These are phyloP conservation scores for Perccottus glenii DNA, from an alignment of 2,113 vertebrate genomes.

Conservation along the genomic window DNA sequence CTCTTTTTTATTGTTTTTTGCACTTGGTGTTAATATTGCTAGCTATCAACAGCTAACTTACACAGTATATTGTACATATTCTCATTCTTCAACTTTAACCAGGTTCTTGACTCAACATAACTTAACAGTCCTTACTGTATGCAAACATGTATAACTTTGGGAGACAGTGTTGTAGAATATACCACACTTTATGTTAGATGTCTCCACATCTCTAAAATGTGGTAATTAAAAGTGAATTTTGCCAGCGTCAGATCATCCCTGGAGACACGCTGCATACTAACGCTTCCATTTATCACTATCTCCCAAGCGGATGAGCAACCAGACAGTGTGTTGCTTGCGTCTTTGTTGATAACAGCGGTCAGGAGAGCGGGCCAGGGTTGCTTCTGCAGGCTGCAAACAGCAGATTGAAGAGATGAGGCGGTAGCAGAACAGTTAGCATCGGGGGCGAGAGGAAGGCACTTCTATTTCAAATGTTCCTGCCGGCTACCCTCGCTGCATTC, in stretches of 20 bases:
- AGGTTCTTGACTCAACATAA: no score
- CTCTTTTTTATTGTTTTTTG: no score
- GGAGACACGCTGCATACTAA: conserved; percentile 49
- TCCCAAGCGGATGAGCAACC: conserved; percentile 47
- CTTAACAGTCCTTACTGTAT: no score
- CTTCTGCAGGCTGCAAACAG: conserved; percentile 46
- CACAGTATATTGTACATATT: no score
- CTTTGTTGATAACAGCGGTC: conserved; percentile 61
- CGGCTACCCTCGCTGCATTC: conserved; percentile 28
- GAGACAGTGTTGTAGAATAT: neutral
- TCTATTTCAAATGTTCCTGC: conserved; percentile 45
- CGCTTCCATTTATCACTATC: conserved; percentile 60
- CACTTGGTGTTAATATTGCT: no score
- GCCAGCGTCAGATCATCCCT: conserved; percentile 18
- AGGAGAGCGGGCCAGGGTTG: conserved; percentile 37
- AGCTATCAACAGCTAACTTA: no score
- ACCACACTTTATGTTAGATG: neutral
- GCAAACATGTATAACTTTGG: no score
- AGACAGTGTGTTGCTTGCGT: conserved; percentile 51
- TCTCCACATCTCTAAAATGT: neutral
- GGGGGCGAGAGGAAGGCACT: conserved; percentile 34
- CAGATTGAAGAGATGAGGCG: conserved; percentile 57
- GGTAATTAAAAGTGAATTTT: conserved; percentile 18
- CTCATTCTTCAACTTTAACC: no score
- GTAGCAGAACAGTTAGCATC: conserved; percentile 37